Base-by-base conservation (phyloP, 1,140 invertebrate species). In the Drosophila fuyamai region DNA sequence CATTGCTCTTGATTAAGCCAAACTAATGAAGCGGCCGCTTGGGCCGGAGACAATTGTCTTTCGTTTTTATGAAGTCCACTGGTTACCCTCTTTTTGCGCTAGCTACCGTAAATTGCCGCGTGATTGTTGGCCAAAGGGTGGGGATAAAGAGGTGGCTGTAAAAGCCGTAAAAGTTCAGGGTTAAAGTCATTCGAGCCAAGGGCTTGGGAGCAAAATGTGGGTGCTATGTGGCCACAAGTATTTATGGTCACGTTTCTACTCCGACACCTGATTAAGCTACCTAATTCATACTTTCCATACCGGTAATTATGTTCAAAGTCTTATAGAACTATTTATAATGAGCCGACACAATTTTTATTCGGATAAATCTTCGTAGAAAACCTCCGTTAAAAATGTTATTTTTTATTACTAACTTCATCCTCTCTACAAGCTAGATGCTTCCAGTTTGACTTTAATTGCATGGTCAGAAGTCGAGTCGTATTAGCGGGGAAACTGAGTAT, bases 21-120 rank as follows among this genome's bases (percentile, higher is more conserved):
- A 84, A 16, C 82, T 75, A 86, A 86, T 85, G 81, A 85, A 85
- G 81, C 63, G 47, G 27, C 44, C 47, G 46, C 59, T 61, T 66
- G 18, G 40, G 35, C 62, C 35, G 5, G 50, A 74, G 50, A 63
- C 58, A 75, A 75, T 75, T 62, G 38, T 46, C 71, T 65, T 62
- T 40, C 56, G 53, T 14, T 55, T 60, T 62, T 43, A 13, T 32
- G 12, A 7, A 12, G n/a, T 3, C n/a, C 16, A 29, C 38, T 13
- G 23, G 16, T 50, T 10, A 13, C 32, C 9, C 36, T 55, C 14
- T 50, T 36, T 44, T 54, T 27, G 41, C 32, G 16, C 38, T 76
- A 57, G 44, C 74, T 66, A 59, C 72, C 51, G 46, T 46, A 65
- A 75, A 76, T 76, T 76, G 40, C 51, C 43, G 23, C 16, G 4